phyloP scores from a whole-genome alignment of 2,113 vertebrate species.

The Ariopsis seemanni region DNA sequence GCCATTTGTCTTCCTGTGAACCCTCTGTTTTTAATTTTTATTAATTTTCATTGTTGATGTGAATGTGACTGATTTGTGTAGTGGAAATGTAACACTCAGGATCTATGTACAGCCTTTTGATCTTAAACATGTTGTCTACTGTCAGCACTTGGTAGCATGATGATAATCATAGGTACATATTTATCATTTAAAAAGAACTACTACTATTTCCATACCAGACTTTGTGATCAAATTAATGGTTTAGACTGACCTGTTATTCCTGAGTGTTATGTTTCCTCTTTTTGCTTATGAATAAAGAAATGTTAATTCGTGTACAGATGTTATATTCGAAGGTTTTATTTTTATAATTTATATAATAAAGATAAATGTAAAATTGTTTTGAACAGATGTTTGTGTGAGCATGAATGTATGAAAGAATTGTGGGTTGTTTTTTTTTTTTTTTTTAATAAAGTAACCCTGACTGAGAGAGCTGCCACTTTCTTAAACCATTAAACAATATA shows the following conservation, averaged over 20 bases:
- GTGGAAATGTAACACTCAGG: conserved; percentile 45
- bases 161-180: conserved; percentile 46
- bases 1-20: conserved; percentile 19
- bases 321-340: conserved; percentile 62
- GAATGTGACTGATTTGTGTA: conserved; percentile 9
- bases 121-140: conserved; percentile 19
- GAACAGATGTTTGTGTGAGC: conserved; percentile 46
- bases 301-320: conserved; percentile 51
- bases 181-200: conserved; percentile 11
- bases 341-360: conserved; percentile 67
- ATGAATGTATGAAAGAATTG: conserved; percentile 46
- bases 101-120: conserved; percentile 6
- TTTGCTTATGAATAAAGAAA: conserved; percentile 37
- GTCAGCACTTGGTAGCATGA: conserved; percentile 35
- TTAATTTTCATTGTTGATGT: background rate
- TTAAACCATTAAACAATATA: background rate
- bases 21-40: conserved; percentile 2
- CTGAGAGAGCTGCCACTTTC: background rate
- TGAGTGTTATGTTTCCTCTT: conserved; percentile 38
- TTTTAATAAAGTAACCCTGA: conserved; percentile 36
- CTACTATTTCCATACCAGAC: conserved; percentile 1
- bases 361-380: conserved; percentile 58
- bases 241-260: conserved; percentile 2
- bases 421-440: conserved; percentile 26
- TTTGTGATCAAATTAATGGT: conserved; percentile 13